Percentiles rank a stretch among this genome's conserved stretches.
Conservation (phyloP, 1,140 invertebrate genomes). For the Bilobella aurantiaca region DNA sequence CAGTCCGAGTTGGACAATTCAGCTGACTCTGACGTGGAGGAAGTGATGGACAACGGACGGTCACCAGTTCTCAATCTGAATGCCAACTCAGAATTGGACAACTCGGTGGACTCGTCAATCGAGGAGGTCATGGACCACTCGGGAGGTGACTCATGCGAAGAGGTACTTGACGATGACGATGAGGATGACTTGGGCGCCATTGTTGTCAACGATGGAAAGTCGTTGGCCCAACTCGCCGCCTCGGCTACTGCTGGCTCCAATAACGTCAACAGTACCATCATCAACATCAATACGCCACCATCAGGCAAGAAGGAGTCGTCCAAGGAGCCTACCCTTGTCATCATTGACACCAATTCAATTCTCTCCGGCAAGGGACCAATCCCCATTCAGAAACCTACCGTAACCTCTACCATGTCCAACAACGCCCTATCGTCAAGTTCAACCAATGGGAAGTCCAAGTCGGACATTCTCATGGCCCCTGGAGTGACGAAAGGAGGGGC, state of each 20-base stretch:
- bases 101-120: neutral
- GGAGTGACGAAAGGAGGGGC: neutral
- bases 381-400: conserved; percentile 40
- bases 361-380: conserved; percentile 52
- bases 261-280: neutral
- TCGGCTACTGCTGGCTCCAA: neutral
- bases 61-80: too few relatives aligned
- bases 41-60: too few relatives aligned
- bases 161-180: conserved; percentile 1
- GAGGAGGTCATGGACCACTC: neutral
- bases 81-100: neutral
- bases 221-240: neutral
- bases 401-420: conserved; percentile 15
- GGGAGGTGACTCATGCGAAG: neutral
- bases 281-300: neutral
- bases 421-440: neutral
- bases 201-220: neutral
- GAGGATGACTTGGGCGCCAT: neutral
- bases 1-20: neutral
- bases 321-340: conserved; percentile 63
- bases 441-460: neutral
- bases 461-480: neutral
- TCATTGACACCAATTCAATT: conserved; percentile 66
- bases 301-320: neutral
- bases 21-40: too few relatives aligned